A percentile compares a stretch with the other conserved stretches of the same genome.
phyloP scores from a whole-genome alignment of 23 tunicate genomes.

The Aplidium turbinatum region DNA sequence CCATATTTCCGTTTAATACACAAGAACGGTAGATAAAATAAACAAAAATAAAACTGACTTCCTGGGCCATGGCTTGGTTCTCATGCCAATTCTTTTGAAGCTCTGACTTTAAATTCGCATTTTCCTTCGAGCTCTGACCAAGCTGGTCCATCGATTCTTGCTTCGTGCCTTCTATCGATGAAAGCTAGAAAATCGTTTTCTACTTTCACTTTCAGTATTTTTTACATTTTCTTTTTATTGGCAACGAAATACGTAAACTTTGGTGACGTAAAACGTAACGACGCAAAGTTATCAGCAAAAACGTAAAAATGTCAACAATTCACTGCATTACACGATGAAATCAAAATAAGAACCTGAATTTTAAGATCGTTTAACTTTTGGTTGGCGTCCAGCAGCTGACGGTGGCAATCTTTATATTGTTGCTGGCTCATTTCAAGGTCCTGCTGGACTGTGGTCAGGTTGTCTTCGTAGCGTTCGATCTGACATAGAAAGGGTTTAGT shows the following conservation, averaged over 20 bases:
- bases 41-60: no score
- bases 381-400: slow-evolving; percentile 46
- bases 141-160: slow-evolving; percentile 85
- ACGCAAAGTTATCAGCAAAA: background rate
- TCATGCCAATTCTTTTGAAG: slow-evolving; percentile 85
- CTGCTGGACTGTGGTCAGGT: slow-evolving; percentile 40
- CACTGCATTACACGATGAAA: no score
- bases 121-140: slow-evolving; percentile 79
- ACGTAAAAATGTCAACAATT: no score
- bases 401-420: slow-evolving; percentile 83
- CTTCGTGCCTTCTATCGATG: slow-evolving; percentile 75
- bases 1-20: no score
- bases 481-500: background rate
- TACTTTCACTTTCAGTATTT: background rate
- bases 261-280: no score
- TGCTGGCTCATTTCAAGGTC: slow-evolving; percentile 72
- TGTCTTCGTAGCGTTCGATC: slow-evolving; percentile 72
- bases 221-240: background rate
- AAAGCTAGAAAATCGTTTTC: slow-evolving; percentile 13
- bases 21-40: no score
- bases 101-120: slow-evolving; percentile 73
- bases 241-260: no score
- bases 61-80: slow-evolving; percentile 82
- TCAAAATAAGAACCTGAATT: slow-evolving; percentile 43
- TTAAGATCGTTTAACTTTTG: slow-evolving; percentile 72